Evolutionary conservation across 2,797 vertebrate species (phyloP).

Genomic region (Dendrocincla tyrannina): DNA sequence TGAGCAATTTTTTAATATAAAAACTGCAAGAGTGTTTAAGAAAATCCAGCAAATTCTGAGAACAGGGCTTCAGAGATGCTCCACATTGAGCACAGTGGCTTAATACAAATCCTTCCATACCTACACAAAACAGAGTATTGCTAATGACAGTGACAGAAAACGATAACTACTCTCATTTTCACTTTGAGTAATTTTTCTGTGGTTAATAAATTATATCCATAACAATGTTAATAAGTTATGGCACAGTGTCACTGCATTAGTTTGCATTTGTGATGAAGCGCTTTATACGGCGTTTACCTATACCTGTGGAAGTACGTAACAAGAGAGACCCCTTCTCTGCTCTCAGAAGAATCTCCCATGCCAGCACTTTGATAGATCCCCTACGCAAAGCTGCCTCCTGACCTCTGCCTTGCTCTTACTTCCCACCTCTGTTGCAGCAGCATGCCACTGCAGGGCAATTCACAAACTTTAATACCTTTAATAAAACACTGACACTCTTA

Average conservation of each 20-base stretch:
- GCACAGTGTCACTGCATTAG: slow-evolving; percentile 10
- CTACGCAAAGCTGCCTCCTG: neutral
- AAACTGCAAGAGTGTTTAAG: neutral
- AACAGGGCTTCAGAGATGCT: neutral
- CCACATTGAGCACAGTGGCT: neutral
- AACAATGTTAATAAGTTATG: slow-evolving; percentile 59
- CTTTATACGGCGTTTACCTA: slow-evolving; percentile 9
- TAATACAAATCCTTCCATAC: neutral
- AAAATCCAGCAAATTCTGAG: neutral
- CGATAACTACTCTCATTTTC: neutral
- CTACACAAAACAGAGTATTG: neutral
- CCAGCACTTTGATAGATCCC: neutral
- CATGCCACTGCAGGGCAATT: neutral
- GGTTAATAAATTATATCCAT: slow-evolving; percentile 64
- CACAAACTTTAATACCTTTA: neutral
- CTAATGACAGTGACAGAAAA: slow-evolving; percentile 52
- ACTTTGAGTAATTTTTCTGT: slow-evolving; percentile 50
- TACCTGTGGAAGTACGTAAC: neutral
- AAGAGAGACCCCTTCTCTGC: neutral
- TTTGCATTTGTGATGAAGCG: slow-evolving; percentile 48
- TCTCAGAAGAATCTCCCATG: neutral
- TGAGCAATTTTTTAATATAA: neutral
- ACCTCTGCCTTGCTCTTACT: neutral
- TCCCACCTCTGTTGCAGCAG: neutral
- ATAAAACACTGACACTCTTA: neutral